Evolutionary conservation across 2,888 invertebrate genomes (phyloP), one percentile per base, ranked within the genome.

Genomic region (Nesidiocoris tenuis): DNA sequence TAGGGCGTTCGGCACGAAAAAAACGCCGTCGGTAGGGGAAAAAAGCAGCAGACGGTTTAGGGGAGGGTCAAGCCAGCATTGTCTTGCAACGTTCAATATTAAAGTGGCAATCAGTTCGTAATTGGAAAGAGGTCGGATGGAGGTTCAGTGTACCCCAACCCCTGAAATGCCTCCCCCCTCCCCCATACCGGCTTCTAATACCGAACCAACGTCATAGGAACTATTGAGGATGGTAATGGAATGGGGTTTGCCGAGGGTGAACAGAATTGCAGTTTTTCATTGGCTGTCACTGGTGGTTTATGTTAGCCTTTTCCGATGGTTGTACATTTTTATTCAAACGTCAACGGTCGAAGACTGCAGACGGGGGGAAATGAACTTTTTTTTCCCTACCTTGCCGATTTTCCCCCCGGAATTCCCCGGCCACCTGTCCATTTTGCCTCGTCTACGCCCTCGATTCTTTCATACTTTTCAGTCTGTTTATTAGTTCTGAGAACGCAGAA

Each of bases 61-160:
- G 67, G 17, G 21, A 56, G 70, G 70, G 24, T 70, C 70, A 70
- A 57, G 57, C 67, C 57, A 59, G 70, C 70, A 74, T 74, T 74
- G 74, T 74, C 74, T 74, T 74, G 63, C 74, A 74, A 39, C 74
- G 75, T 77, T 75, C 77, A 77, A 77, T 77, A 77, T 77, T 77
- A 77, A 77, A 77, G 75, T 76, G 77, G 75, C 77, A 77, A 77
- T 77, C 77, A 77, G 77, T 68, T 76, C 72, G 75, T 77, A 77
- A 77, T 77, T 77, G 77, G 77, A 77, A 76, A 74, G 23, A 22
- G 64, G 64, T 19, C 16, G 63, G 19, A 54, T 54, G 55, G 55
- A n/a, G 55, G 55, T n/a, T 59, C 7, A 59, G 59, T 3, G n/a
- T 59, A 18, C n/a, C 5, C 59, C 19, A 3, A n/a, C 59, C 59